phyloP scores from a whole-genome alignment of 2,797 vertebrate genomes.

The Lemur catta region DNA sequence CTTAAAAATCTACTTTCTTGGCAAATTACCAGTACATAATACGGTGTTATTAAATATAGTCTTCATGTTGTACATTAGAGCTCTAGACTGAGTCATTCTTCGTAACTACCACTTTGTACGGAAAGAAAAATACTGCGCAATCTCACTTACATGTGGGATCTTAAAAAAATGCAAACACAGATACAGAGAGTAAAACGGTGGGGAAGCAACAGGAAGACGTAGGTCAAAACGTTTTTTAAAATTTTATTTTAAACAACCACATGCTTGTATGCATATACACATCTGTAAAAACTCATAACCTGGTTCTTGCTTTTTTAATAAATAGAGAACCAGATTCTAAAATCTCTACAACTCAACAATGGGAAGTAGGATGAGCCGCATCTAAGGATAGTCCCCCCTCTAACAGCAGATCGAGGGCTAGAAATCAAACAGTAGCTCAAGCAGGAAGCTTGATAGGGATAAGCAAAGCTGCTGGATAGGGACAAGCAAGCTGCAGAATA shows the following conservation, averaged over 20 bases:
- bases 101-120: not conserved
- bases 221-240: not conserved
- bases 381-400: not conserved
- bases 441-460: not conserved
- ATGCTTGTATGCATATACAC: not conserved
- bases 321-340: not conserved
- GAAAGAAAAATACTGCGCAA: not conserved
- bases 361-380: not conserved
- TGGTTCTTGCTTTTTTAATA: not conserved
- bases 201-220: not conserved
- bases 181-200: not conserved
- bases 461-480: no score
- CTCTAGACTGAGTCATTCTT: not conserved
- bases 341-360: not conserved
- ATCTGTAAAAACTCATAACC: not conserved
- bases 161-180: not conserved
- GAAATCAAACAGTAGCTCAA: not conserved
- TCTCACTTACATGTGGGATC: not conserved
- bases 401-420: not conserved
- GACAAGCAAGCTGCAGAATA: not conserved
- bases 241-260: conserved; percentile 30
- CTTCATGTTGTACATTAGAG: not conserved
- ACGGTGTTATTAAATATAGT: not conserved
- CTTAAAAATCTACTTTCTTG: not conserved
- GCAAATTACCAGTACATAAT: not conserved